Evolutionary conservation across 2,888 invertebrate genomes (phyloP), one percentile per base, ranked within the genome.

Genomic region (Gymnosoma rotundatum): DNA sequence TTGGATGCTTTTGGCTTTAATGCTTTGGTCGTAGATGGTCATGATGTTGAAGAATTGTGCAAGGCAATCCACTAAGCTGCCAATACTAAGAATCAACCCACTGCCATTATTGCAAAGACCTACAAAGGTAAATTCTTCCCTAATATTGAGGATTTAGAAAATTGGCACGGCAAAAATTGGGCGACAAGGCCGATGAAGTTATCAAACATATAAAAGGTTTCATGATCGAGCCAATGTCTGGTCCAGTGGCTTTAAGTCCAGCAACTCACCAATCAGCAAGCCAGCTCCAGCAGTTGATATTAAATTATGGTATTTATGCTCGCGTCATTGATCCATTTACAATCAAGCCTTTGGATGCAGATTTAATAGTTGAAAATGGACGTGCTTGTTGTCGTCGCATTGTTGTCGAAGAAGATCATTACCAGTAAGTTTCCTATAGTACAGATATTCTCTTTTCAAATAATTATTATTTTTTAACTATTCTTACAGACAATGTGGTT

Each of bases 101-200:
- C 98, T 16, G 98, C 98, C 45, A 94, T 99, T 79, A 93, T 99
- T 85, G 98, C 98, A 70, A 98, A 99, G 93, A 99, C 99, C 0
- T 97, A 94, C 93, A 99, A 99, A 93, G 99, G 99, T 25, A 96
- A 94, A 91, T 95, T 95, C 88, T 98, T 98, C 93, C 95, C 96
- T 56, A 95, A 95, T 72, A 97, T 99, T 89, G 99, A 98, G 92
- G 97, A 99, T 92, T 88, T 94, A 87, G 97, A 98, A 79, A 98
- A 98, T 93, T 99, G 99, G 99, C 99, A 99, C 91, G 99, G 99
- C 69, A 99, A 99, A 92, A 99, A 0, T 93, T 99, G 80, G 98
- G 98, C 0, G 95, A 94, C 70, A 96, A 97, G 83, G 95, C 96
- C 0, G 95, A 95, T 0, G 94, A 93, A 87, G 94, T 96, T 12